phyloP scores from a whole-genome alignment of 2,113 vertebrate species.

The Crotalus viridis region DNA sequence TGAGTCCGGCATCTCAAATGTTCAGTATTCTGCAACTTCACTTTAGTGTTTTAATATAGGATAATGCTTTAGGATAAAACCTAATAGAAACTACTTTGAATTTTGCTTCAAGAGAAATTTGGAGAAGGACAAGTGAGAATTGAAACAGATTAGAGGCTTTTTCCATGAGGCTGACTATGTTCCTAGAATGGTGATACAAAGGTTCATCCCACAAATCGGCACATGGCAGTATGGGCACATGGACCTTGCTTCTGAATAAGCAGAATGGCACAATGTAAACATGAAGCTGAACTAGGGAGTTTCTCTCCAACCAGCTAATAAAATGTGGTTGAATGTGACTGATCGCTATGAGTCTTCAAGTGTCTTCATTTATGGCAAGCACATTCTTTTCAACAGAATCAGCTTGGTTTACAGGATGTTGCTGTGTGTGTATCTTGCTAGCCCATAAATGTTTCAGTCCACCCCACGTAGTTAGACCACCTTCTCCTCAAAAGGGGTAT shows the following conservation, averaged over 20 bases:
- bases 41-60: background rate
- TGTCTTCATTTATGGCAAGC: conserved; percentile 74
- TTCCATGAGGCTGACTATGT: background rate
- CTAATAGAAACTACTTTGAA: background rate
- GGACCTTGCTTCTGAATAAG: background rate
- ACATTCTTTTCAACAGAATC: conserved; percentile 72
- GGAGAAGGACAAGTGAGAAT: background rate
- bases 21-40: background rate
- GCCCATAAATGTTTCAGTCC: conserved; percentile 20
- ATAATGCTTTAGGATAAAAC: background rate
- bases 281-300: conserved; percentile 57
- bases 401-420: conserved; percentile 66
- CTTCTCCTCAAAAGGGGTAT: background rate
- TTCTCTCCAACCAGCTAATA: conserved; percentile 77
- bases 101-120: background rate
- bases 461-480: background rate
- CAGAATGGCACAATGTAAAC: background rate
- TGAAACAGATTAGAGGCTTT: background rate
- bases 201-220: background rate
- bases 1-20: conserved; percentile 8
- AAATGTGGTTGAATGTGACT: conserved; percentile 68
- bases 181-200: background rate
- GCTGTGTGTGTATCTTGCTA: conserved; percentile 56
- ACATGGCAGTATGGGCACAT: background rate
- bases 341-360: conserved; percentile 71